These are phyloP conservation scores for Arrhamphus sclerolepis DNA, from an alignment of 2,797 vertebrate species.

Conservation along the genomic window DNA sequence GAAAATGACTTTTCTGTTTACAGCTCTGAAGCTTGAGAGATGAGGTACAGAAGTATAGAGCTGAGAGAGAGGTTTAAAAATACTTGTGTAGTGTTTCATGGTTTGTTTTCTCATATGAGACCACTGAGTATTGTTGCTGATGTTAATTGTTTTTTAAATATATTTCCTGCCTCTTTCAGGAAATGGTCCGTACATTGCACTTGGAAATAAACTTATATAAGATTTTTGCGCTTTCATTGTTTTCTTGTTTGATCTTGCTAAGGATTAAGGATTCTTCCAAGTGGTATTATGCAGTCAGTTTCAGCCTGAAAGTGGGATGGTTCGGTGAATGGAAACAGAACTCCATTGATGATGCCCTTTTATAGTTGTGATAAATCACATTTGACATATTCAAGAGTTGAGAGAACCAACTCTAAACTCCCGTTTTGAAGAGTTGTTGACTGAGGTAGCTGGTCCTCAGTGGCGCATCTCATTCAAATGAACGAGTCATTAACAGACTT, in stretches of 20 bases:
- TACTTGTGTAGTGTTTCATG: not conserved
- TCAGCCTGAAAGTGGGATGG: not conserved
- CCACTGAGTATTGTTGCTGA: not conserved
- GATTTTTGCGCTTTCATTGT: not conserved
- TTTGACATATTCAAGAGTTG: too few relatives aligned
- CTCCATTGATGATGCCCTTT: too few relatives aligned
- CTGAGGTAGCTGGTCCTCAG: too few relatives aligned
- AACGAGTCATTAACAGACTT: too few relatives aligned
- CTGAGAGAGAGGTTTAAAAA: not conserved
- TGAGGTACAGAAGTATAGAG: not conserved
- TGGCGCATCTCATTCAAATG: too few relatives aligned
- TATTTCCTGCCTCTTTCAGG: not conserved
- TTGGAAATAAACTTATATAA: constrained; percentile 37
- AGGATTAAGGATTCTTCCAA: too few relatives aligned
- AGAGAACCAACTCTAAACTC: too few relatives aligned
- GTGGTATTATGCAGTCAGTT: not conserved
- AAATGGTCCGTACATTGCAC: constrained; percentile 9
- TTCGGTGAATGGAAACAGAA: not conserved
- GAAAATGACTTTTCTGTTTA: constrained; percentile 85
- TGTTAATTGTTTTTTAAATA: not conserved
- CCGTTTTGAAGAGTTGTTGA: too few relatives aligned
- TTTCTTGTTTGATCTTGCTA: not conserved
- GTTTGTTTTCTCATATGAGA: not conserved
- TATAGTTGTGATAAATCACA: too few relatives aligned
- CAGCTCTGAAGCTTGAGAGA: constrained; percentile 70